Base-by-base conservation (phyloP, 2,113 vertebrate species). In the Potamarius usumacintae region DNA sequence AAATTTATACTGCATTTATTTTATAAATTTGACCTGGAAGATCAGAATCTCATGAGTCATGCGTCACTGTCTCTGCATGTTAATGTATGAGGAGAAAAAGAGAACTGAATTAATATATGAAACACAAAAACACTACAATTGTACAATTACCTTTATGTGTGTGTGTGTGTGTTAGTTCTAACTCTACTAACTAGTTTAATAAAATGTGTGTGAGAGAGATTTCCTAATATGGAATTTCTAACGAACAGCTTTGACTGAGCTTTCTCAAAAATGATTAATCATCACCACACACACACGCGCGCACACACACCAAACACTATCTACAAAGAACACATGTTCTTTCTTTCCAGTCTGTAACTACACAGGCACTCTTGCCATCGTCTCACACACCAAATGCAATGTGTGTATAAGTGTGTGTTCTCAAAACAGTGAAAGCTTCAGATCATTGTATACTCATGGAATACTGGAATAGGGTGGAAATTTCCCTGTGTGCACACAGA, bases 261-360 rank as follows among this genome's bases (percentile, higher is more conserved):
- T 77, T 77, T 78, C 11, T 53, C 11, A 78, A 78, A 27, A 78
- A n/a, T 53, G 25, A 55, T 78, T 50, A 15, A n/a, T 53, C 50
- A 53, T 15, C 50, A 78, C 2, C 12, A 89, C 86, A 84, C 62
- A 88, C 83, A 85, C 48, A 67, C 12, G 89, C 86, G 82, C 62
- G 87, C 83, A 85, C 48, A 67, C 81, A n/a, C 20, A 25, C 17
- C 18, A 8, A 83, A 87, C 88, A 83, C 67, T 82, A 14, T 48
- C 60, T 52, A 48, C 15, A 72, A 20, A 79, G 25, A 79, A 78
- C 72, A 85, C 34, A 76, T 72, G 72, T 88, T 77, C 6, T 50
- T n/a, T n/a, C 18, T 34, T 58, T 74, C 58, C 79, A 71, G 86
- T 52, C 62, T n/a, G 25, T 52, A 27, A 2, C 58, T 52, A 62